Base-by-base conservation (phyloP, 92 coral and sea anemone genomes). In the Umimayanthus kanabou region DNA sequence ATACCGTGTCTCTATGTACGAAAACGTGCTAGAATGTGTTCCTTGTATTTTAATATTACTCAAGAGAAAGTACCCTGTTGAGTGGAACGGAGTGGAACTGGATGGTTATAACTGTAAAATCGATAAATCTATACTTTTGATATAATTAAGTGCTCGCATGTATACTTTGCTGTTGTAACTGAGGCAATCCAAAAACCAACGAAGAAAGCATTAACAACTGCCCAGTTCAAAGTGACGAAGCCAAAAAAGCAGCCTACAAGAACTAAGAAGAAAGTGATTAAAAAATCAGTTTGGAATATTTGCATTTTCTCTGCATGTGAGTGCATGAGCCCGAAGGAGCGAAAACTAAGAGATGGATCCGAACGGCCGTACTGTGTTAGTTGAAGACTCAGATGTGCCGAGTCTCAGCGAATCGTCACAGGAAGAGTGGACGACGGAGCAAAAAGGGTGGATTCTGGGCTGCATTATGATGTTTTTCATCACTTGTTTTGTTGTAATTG, bases 391-490 rank as follows among this genome's bases (percentile, higher is more conserved):
- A 67, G 73, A 67, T 13, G 28, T 67, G 73, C 76, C 10, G 4
- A 71, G 39, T 71, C 76, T 71, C 76, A 25, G 74, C 37, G 39
- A 40, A 71, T 25, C 18, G 39, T 9, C 76, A 71, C 39, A 71
- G 28, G 6, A 28, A 28, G 18, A 40, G 28, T 8, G 76, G 5
- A 71, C 76, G 39, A 29, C 76, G 9, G 76, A 71, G 39, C 39
- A 71, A 28, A 71, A 71, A 71, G 76, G 76, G 3, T 71, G 76
- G 40, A 28, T 71, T 71, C 37, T 71, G 16, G 76, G 76, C 76
- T 71, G 76, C 76, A 29, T 71, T 9, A 28, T 71, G 76, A 71
- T 71, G 76, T 71, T 5, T 71, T 71, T 71, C 40, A 28, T 71
- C 11, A 71, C 76, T 9, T 71, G 76, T 71, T 71, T 71, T 71